Base-by-base conservation (phyloP, 2,113 vertebrate species). In the Ornithorhynchus anatinus region DNA sequence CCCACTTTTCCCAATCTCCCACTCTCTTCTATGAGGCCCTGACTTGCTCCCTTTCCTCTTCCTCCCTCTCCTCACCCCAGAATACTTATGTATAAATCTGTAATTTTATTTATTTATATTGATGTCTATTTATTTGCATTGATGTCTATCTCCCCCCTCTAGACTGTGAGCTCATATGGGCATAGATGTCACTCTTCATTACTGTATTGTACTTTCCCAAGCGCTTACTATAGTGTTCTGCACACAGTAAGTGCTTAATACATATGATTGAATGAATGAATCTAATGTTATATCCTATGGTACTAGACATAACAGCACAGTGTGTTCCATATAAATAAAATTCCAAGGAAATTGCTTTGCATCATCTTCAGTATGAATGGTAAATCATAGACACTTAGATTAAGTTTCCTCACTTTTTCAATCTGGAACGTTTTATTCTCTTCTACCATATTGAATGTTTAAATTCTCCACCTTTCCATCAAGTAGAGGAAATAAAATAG, bases 321-420 rank as follows among this genome's bases (percentile, higher is more conserved):
- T 65, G 64, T 56, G 79, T 75, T 35, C 44, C 23, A 19, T 22
- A 48, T 76, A 54, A 78, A 63, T 73, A 62, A 62, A 84, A 66
- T 80, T 22, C 20, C 22, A 66, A 60, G 23, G 42, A 78, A 80
- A 42, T 7, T 25, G 50, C 66, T 80, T 69, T 71, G 27, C 31
- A 50, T 51, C 23, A 45, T 69, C 32, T 44, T 63, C 36, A 66
- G 3, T 36, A 36, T 53, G 47, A 80, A 66, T 36, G 45, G 35
- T 44, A 82, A 48, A 62, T 38, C 64, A 45, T 47, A 80, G 45
- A 17, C 1, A 5, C 32, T 29, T 4, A 16, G 6, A 2, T 31
- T 25, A 59, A 39, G 25, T 66, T 58, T 14, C 27, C 65, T 12
- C 17, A 1, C 0, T 72, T 4, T 44, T 73, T 47, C 43, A 25